Conservation (phyloP, 2,797 vertebrate genomes). For the Crenuchus spilurus region DNA sequence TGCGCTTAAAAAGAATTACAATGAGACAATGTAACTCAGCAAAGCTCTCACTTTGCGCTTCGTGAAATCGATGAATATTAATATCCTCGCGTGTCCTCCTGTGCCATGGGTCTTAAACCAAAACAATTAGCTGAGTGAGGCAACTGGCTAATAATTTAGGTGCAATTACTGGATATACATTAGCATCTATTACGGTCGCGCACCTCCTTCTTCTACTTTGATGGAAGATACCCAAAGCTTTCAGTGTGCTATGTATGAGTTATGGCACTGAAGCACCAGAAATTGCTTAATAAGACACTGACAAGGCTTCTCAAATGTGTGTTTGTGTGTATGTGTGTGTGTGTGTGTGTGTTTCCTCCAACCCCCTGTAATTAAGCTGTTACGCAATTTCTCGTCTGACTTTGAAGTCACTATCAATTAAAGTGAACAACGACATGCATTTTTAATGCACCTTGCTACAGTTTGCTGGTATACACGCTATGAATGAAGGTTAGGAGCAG, state of each 20-base stretch:
- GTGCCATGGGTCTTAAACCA: conserved; percentile 37
- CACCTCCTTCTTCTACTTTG: not conserved
- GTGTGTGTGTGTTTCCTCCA: not conserved
- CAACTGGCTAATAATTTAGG: conserved; percentile 34
- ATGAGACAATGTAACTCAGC: conserved; percentile 47
- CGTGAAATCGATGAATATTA: conserved; percentile 53
- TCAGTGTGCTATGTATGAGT: not conserved
- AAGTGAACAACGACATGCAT: not conserved
- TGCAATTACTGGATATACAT: conserved; percentile 23
- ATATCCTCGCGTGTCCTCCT: conserved; percentile 27
- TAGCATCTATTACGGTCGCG: conserved; percentile 4
- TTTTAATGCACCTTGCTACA: not conserved
- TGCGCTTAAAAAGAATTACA: conserved; percentile 64
- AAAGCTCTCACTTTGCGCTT: conserved; percentile 19
- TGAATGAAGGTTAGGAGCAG: not conserved
- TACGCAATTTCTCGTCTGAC: not conserved
- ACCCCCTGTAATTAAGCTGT: not conserved
- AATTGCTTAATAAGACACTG: not conserved
- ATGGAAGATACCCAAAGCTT: conserved; percentile 8
- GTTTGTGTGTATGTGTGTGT: not conserved
- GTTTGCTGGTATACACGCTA: not conserved
- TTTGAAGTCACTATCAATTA: conserved; percentile 2
- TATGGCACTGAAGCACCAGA: not conserved
- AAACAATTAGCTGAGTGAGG: conserved; percentile 56
- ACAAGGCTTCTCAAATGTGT: not conserved